A percentile compares a stretch with the other conserved stretches of the same genome.
Evolutionary conservation across 2,888 invertebrate genomes (phyloP).

Genomic region (Caenorhabditis wallacei): DNA sequence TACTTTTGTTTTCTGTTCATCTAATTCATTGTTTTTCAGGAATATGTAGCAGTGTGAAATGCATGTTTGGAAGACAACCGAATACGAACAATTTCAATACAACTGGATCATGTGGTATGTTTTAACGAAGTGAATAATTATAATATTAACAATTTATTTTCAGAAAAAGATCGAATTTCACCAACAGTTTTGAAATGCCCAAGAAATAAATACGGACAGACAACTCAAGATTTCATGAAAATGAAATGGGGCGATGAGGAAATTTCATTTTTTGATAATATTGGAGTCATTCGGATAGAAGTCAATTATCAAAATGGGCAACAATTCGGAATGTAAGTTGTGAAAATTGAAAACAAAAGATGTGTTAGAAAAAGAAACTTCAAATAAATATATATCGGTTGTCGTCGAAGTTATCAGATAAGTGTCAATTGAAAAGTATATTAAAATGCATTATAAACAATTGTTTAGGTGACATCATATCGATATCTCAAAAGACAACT

Average conservation of each 20-base stretch:
- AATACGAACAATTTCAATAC: conserved; percentile 41
- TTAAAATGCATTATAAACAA: too few species aligned
- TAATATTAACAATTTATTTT: background rate
- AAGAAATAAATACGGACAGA: background rate
- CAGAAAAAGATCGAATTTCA: conserved; percentile 58
- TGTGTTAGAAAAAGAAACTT: background rate
- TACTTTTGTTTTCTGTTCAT: background rate
- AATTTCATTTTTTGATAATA: conserved; percentile 60
- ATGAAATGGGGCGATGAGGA: conserved; percentile 52
- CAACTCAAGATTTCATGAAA: conserved; percentile 31
- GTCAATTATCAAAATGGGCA: conserved; percentile 60
- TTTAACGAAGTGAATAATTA: too few species aligned
- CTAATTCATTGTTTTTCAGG: conserved; percentile 20
- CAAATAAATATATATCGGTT: too few species aligned
- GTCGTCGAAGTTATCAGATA: too few species aligned
- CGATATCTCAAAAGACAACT: too few species aligned
- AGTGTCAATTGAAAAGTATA: too few species aligned
- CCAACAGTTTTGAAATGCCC: conserved; percentile 59
- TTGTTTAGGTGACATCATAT: too few species aligned
- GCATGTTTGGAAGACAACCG: conserved; percentile 56
- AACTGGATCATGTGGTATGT: conserved; percentile 52
- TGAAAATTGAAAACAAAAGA: background rate
- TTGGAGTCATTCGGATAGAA: conserved; percentile 40
- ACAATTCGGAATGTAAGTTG: conserved; percentile 53
- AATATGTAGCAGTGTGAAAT: conserved; percentile 57